phyloP scores from a whole-genome alignment of 2,797 vertebrate genomes.

The Lacerta agilis region DNA sequence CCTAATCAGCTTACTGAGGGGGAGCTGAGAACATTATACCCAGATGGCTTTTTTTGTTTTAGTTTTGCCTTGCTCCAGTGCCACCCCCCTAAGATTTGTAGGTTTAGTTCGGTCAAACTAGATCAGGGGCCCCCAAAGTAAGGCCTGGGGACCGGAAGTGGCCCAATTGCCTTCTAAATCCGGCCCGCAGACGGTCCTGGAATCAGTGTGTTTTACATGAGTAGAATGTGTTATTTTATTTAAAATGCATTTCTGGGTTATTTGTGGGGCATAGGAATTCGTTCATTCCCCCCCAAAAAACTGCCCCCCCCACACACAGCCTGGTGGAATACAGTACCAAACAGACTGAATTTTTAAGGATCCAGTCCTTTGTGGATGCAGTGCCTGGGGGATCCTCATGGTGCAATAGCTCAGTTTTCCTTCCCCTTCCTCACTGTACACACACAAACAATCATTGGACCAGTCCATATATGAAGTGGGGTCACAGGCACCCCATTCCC shows the following conservation, averaged over 20 bases:
- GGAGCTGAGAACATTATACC: slow-evolving; percentile 43
- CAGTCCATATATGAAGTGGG: background rate
- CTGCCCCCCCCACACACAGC: no score
- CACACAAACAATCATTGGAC: background rate
- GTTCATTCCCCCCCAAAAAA: no score
- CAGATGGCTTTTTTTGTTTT: slow-evolving; percentile 36
- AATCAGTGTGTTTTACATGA: no score
- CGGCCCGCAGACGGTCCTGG: no score
- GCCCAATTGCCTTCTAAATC: no score
- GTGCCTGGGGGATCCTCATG: background rate
- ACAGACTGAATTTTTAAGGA: background rate
- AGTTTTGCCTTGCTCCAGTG: rapidly evolving
- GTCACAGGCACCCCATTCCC: background rate
- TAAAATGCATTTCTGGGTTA: no score
- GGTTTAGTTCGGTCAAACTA: background rate
- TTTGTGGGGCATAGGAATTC: no score
- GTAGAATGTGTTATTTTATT: no score
- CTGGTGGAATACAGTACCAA: rapidly evolving
- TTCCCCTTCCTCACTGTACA: background rate
- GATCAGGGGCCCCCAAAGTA: no score
- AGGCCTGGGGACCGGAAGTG: no score
- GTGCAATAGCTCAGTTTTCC: background rate
- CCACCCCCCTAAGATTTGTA: background rate
- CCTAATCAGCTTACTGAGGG: slow-evolving; percentile 47
- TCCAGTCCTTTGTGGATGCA: background rate